phyloP scores from a whole-genome alignment of 2,113 vertebrate species.

The Nipponia nippon region DNA sequence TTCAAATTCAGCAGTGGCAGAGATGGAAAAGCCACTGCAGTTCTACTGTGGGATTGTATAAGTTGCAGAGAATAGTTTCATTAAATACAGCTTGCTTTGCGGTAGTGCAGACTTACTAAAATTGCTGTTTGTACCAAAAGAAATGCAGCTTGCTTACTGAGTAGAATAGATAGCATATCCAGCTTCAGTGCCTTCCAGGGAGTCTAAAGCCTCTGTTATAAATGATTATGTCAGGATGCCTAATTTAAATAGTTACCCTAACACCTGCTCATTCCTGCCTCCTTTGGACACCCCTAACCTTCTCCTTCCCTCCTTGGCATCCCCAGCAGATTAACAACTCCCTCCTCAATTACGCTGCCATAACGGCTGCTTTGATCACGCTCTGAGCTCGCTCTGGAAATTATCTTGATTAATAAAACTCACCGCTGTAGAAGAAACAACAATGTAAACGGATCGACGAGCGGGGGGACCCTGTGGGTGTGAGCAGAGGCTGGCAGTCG shows the following conservation, averaged over 20 bases:
- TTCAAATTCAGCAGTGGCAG: neutral
- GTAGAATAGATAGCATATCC: neutral
- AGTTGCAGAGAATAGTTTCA: neutral
- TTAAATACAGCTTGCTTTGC: neutral
- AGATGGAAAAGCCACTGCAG: neutral
- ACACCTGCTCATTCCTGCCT: constrained; percentile 37
- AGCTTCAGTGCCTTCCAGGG: neutral
- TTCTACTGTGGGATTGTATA: neutral
- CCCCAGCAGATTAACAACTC: neutral
- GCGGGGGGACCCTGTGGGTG: neutral
- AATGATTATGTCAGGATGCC: neutral
- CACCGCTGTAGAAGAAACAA: neutral
- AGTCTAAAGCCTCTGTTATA: neutral
- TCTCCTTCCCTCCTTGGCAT: neutral
- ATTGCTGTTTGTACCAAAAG: neutral
- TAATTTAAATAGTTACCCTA: constrained; percentile 48
- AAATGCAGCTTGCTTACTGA: neutral
- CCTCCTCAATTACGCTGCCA: neutral
- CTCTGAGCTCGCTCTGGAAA: neutral
- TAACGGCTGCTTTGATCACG: constrained; percentile 9
- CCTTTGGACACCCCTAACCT: constrained; percentile 27
- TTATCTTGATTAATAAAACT: neutral
- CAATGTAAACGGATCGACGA: accelerated
- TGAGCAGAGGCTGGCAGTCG: neutral
- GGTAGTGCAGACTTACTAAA: neutral